These are phyloP conservation scores for Calliphora vomitoria DNA, from an alignment of 2,888 invertebrate species.

Conservation along the genomic window DNA sequence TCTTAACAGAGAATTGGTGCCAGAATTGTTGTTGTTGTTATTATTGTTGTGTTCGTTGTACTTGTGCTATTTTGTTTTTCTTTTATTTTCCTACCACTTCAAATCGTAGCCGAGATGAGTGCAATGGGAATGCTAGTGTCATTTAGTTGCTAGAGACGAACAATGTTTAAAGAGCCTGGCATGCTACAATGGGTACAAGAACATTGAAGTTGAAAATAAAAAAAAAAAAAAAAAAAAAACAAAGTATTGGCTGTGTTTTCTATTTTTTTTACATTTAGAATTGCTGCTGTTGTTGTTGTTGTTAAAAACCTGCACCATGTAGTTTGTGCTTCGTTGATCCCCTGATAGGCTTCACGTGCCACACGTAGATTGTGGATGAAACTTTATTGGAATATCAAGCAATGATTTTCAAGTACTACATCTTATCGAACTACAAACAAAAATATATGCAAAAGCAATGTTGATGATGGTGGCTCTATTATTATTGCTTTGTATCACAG, in stretches of 20 bases:
- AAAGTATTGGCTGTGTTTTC: conserved; percentile 1
- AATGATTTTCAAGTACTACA: conserved; percentile 60
- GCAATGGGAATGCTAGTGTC: conserved; percentile 66
- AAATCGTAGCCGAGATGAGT: conserved; percentile 42
- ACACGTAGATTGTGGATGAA: conserved; percentile 61
- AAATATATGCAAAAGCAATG: background rate
- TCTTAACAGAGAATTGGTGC: conserved; percentile 29
- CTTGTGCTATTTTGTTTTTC: background rate
- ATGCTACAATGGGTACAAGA: conserved; percentile 18
- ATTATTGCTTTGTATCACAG: background rate
- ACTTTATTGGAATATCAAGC: conserved; percentile 62
- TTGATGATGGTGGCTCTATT: background rate
- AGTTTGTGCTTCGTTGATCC: conserved; percentile 64
- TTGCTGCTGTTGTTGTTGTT: conserved; percentile 29
- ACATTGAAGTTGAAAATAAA: conserved; percentile 1
- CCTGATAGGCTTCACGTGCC: conserved; percentile 70
- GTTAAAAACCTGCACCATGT: conserved; percentile 45
- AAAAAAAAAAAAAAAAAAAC: background rate
- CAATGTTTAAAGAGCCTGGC: conserved; percentile 10
- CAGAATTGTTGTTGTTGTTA: conserved; percentile 24
- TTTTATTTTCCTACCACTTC: conserved; percentile 5
- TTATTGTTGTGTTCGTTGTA: conserved; percentile 2
- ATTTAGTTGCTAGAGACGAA: conserved; percentile 42
- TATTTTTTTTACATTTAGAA: background rate
- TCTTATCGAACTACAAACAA: conserved; percentile 25